Evolutionary conservation across 2,888 invertebrate genomes (phyloP).

Genomic region (Parnassius smintheus): DNA sequence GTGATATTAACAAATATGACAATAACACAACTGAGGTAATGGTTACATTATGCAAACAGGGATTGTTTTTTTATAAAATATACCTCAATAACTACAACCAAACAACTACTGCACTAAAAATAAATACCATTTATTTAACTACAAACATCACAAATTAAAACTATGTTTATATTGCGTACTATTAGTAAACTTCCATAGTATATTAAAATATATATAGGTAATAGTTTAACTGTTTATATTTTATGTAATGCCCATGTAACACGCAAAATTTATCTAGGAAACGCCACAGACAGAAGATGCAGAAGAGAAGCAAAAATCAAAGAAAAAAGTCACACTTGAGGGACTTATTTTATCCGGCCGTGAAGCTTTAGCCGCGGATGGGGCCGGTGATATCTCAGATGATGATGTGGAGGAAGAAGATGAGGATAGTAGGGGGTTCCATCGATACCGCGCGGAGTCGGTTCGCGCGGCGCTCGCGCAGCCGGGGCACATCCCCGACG

Average conservation of each 20-base stretch:
- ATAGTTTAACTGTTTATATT: neutral
- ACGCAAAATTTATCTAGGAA: conserved; percentile 40
- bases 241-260: neutral
- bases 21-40: conserved; percentile 64
- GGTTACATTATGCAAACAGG: conserved; percentile 31
- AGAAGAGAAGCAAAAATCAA: conserved; percentile 46
- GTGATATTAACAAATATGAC: conserved; percentile 70
- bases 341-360: conserved; percentile 88
- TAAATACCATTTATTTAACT: neutral
- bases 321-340: conserved; percentile 72
- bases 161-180: too few species aligned
- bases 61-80: neutral
- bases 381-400: conserved; percentile 83
- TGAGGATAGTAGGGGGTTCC: conserved; percentile 66
- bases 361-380: conserved; percentile 90
- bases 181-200: too few species aligned
- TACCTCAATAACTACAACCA: neutral
- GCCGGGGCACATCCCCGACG: conserved; percentile 97
- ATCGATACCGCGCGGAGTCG: conserved; percentile 82
- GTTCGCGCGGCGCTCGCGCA: conserved; percentile 86
- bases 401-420: conserved; percentile 79
- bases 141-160: neutral
- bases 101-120: neutral
- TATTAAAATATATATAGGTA: too few species aligned
- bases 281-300: conserved; percentile 40